Conservation (phyloP, 2,113 vertebrate species). For the Paedocypris sp. region DNA sequence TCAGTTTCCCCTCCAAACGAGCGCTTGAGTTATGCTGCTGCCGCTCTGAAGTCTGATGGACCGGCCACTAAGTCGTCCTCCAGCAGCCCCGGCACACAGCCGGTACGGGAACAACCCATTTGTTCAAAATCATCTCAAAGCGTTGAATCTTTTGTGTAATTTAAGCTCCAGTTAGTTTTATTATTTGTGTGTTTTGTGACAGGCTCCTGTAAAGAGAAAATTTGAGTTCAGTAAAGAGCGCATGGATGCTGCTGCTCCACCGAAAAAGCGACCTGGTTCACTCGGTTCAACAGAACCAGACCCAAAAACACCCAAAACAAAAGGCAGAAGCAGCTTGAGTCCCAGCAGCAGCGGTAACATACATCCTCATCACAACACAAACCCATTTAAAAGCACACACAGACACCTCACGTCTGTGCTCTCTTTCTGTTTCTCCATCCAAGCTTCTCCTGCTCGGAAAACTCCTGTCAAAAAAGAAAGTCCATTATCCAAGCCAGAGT, state of each 20-base stretch:
- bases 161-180: background rate
- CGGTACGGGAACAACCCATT: too few relatives aligned
- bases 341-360: background rate
- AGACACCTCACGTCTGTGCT: background rate
- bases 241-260: constrained; percentile 39
- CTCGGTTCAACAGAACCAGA: constrained; percentile 46
- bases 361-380: background rate
- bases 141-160: background rate
- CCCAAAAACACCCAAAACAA: constrained; percentile 43
- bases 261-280: constrained; percentile 50
- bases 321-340: background rate
- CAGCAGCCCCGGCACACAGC: constrained; percentile 42
- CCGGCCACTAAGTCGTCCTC: constrained; percentile 33
- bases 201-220: constrained; percentile 66
- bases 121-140: too few relatives aligned
- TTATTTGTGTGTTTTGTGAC: background rate
- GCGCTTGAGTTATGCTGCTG: constrained; percentile 71
- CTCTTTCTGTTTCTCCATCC: too few relatives aligned
- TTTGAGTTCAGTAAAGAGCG: constrained; percentile 75
- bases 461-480: constrained; percentile 33
- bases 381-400: background rate
- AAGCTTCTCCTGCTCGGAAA: constrained; percentile 43
- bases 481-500: background rate
- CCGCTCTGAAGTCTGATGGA: constrained; percentile 58
- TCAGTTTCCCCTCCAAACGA: constrained; percentile 56